Evolutionary conservation across 1,140 invertebrate species (phyloP).

Genomic region (Anoplolepis gracilipes): DNA sequence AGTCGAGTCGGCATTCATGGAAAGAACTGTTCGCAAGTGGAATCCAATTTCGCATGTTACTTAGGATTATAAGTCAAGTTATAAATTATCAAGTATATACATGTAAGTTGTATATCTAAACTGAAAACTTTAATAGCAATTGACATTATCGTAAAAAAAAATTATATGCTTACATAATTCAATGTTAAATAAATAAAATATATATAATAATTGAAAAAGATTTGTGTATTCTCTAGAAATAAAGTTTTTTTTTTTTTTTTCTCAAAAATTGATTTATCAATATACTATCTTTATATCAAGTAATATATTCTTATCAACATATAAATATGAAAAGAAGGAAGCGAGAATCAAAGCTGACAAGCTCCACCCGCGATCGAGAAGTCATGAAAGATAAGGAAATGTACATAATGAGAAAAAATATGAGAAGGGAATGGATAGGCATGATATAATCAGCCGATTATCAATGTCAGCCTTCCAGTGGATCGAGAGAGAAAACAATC

Average conservation of each 20-base stretch:
- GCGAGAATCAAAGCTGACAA: background rate
- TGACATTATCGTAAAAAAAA: background rate
- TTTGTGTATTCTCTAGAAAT: background rate
- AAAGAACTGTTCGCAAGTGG: background rate
- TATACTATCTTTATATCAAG: too few species aligned
- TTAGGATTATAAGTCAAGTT: background rate
- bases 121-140: background rate
- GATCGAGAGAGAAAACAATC: slow-evolving; percentile 55
- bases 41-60: background rate
- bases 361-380: background rate
- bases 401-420: slow-evolving; percentile 44
- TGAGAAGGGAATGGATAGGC: slow-evolving; percentile 50
- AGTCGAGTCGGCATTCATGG: background rate
- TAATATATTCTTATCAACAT: too few species aligned
- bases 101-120: background rate
- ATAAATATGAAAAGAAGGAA: background rate
- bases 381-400: slow-evolving; percentile 16
- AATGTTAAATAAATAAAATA: background rate
- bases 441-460: slow-evolving; percentile 51
- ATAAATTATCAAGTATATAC: background rate
- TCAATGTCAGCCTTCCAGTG: slow-evolving; percentile 54
- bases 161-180: background rate
- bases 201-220: background rate
- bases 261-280: background rate
- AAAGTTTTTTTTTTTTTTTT: background rate